Percentiles rank a stretch among this genome's conserved stretches.
Conservation (phyloP, 2,797 vertebrate species). For the Lophius americanus region DNA sequence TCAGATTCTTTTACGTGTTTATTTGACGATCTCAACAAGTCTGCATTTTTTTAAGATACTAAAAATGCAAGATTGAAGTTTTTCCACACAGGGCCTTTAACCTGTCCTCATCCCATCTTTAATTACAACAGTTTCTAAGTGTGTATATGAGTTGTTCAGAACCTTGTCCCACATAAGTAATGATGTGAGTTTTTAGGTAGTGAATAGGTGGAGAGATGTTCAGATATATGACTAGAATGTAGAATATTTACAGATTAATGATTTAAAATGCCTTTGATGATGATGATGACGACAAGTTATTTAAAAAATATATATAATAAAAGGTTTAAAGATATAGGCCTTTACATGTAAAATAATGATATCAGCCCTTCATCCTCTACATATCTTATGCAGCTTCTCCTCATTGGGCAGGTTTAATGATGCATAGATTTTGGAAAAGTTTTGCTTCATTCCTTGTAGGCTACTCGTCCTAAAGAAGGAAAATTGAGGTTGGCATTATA, state of each 20-base stretch:
- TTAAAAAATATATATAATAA: too few species aligned
- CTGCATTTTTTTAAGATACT: constrained; percentile 11
- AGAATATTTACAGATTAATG: too few species aligned
- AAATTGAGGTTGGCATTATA: background rate
- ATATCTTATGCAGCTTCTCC: background rate
- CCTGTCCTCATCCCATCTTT: background rate
- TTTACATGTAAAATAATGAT: too few species aligned
- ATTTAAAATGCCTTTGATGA: too few species aligned
- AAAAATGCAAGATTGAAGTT: background rate
- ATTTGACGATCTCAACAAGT: constrained; percentile 9
- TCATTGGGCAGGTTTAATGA: background rate
- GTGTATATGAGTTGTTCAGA: too few species aligned
- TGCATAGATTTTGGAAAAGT: background rate
- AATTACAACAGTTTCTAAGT: background rate
- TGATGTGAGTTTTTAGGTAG: background rate
- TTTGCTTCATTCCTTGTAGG: background rate
- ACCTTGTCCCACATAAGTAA: background rate
- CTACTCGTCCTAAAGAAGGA: background rate
- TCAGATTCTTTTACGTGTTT: background rate
- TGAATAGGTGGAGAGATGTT: too few species aligned
- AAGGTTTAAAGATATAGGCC: too few species aligned
- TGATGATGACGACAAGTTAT: too few species aligned
- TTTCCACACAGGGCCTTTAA: background rate
- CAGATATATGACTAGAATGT: too few species aligned
- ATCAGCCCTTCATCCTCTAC: too few species aligned